phyloP scores from a whole-genome alignment of 2,888 invertebrate species.

The Drosophila paranaensis region DNA sequence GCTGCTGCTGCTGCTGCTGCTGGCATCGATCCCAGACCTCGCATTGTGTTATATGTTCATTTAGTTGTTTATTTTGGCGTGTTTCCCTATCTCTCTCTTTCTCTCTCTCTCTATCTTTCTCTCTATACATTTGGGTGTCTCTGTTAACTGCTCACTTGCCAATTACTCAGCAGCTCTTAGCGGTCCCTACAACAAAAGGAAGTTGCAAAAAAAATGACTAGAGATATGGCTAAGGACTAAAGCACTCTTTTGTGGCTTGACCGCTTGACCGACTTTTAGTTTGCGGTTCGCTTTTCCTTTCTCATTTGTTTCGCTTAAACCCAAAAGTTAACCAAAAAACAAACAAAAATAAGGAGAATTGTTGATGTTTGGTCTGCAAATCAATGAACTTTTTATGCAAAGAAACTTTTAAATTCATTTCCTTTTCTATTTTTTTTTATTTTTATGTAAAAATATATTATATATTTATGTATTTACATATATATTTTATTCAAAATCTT shows the following conservation, averaged over 20 bases:
- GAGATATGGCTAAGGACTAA: constrained; percentile 31
- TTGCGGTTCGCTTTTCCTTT: constrained; percentile 24
- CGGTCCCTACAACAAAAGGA: constrained; percentile 2
- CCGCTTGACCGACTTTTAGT: constrained; percentile 44
- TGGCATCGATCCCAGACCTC: constrained; percentile 9
- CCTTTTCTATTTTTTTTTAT: too few species aligned
- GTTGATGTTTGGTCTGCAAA: constrained; percentile 14
- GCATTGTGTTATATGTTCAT: constrained; percentile 5
- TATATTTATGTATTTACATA: too few species aligned
- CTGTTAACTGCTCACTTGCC: constrained; percentile 60
- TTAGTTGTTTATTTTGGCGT: constrained; percentile 21
- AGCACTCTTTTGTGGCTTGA: constrained; percentile 42
- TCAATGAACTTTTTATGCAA: background rate
- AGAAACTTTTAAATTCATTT: background rate
- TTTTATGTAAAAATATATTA: too few species aligned
- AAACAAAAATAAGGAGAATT: background rate
- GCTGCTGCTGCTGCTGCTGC: constrained; percentile 16
- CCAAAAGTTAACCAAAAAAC: constrained; percentile 3
- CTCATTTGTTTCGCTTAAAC: constrained; percentile 8
- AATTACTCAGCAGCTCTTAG: constrained; percentile 58
- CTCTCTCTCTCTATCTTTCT: background rate
- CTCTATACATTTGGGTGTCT: constrained; percentile 14
- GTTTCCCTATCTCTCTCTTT: background rate
- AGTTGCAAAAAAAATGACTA: constrained; percentile 16
- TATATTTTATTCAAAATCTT: too few species aligned